Base-by-base conservation (phyloP, 2,113 vertebrate genomes). In the Glaucomys volans region DNA sequence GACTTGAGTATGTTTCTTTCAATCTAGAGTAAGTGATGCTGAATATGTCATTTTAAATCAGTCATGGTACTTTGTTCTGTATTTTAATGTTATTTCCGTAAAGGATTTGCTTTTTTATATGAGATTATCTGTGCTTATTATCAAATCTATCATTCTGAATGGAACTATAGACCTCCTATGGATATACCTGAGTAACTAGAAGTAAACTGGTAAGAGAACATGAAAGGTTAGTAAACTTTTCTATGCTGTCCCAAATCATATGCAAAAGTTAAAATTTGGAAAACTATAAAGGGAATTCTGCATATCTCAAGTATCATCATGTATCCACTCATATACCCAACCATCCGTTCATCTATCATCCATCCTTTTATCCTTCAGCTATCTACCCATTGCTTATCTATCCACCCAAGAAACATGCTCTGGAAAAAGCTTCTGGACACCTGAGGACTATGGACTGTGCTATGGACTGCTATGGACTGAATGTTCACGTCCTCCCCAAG, bases 1-100 rank as follows among this genome's bases (percentile, higher is more conserved):
- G 42, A 90, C 18, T 76, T 77, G 10, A 72, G 40, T 30, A 79
- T 30, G 2, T 85, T 84, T 98, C 44, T 72, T 83, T 91, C 88
- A 85, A 75, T 85, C 69, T 18, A 72, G 47, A 75, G 9, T 37
- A 90, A 40, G 24, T 84, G 44, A 10, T 30, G 76, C 4, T 76
- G 50, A 93, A 71, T 66, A 52, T 44, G 20, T 82, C 80, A 90
- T 83, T 95, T 89, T 89, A 96, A 69, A 89, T 93, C 37, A 89
- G 74, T 86, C 17, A 44, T 66, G 24, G 9, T 17, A 66, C 10
- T 87, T 80, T 85, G 37, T 32, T 76, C 0, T 66, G 14, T 64
- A 80, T 30, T 82, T 92, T 64, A 87, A 95, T 32, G 35, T 64
- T 71, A 71, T 18, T 69, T 85, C 22, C 87, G 67, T 81, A 92